These are phyloP conservation scores for Dolichomitus sp. DNA, from an alignment of 2,888 invertebrate genomes.

Conservation along the genomic window DNA sequence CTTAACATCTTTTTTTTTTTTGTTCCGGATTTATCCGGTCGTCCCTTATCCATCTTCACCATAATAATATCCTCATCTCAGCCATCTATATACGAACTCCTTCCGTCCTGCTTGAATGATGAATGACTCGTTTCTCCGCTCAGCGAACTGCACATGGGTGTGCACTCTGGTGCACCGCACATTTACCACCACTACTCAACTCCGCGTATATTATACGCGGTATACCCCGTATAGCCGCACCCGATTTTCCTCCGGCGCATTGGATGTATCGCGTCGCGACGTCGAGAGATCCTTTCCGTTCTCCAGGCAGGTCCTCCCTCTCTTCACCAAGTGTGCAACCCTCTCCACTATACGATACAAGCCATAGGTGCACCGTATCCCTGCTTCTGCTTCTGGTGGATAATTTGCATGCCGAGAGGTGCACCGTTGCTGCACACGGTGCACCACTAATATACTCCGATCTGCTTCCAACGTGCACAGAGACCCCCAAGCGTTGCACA, in stretches of 20 bases:
- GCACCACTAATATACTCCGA: conserved; percentile 49
- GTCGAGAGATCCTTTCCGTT: conserved; percentile 54
- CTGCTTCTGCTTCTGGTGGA: conserved; percentile 52
- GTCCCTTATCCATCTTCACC: conserved; percentile 37
- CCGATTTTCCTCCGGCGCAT: conserved; percentile 56
- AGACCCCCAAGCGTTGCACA: conserved; percentile 40
- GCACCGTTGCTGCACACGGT: conserved; percentile 49
- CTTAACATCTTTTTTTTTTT: too few species aligned
- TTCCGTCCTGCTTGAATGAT: conserved; percentile 75
- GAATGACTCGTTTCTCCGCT: conserved; percentile 76
- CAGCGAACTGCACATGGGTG: conserved; percentile 53
- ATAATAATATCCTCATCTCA: conserved; percentile 61
- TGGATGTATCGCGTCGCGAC: conserved; percentile 52
- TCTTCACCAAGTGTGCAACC: background rate
- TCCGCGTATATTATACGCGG: conserved; percentile 52
- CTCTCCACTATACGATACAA: background rate
- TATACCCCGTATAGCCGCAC: conserved; percentile 58
- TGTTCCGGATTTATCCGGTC: background rate
- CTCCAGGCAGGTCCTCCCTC: conserved; percentile 52
- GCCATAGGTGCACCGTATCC: conserved; percentile 13
- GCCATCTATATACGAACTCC: conserved; percentile 54
- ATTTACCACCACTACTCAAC: conserved; percentile 52
- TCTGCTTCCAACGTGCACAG: conserved; percentile 42
- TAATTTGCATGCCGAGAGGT: conserved; percentile 70
- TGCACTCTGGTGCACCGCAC: conserved; percentile 52